These are phyloP conservation scores for Augiades crinisus DNA, from an alignment of 2,888 invertebrate genomes.

Conservation along the genomic window DNA sequence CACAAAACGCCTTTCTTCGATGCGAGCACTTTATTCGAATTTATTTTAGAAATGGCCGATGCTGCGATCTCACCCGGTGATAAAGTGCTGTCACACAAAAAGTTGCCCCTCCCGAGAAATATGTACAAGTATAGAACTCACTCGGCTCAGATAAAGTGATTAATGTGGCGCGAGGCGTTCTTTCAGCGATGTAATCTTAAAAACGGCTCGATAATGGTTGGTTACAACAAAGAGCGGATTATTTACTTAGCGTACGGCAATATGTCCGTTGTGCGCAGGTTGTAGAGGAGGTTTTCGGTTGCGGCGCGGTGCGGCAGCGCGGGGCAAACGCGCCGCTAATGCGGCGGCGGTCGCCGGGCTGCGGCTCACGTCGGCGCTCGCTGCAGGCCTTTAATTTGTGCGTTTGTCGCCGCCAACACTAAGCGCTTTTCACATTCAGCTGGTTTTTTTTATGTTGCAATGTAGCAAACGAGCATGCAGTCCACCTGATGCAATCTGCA, in stretches of 20 bases:
- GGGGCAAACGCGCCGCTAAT: constrained; percentile 28
- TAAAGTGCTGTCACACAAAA: constrained; percentile 35
- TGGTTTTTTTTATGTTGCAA: too few species aligned
- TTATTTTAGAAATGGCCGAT: background rate
- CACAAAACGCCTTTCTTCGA: background rate
- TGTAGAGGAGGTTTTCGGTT: constrained; percentile 3
- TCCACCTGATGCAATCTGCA: too few species aligned
- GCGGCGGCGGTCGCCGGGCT: constrained; percentile 27
- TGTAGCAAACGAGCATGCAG: background rate
- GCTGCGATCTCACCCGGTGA: constrained; percentile 29
- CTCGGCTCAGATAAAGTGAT: constrained; percentile 40
- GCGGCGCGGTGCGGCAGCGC: background rate
- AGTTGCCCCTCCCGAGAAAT: constrained; percentile 31
- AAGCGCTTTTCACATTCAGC: constrained; percentile 7
- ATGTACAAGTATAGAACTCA: constrained; percentile 21
- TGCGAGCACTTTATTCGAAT: too few species aligned
- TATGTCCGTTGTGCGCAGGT: background rate
- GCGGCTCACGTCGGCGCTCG: constrained; percentile 6
- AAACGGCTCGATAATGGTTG: constrained; percentile 39
- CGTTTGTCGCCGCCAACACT: constrained; percentile 15
- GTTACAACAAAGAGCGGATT: constrained; percentile 34
- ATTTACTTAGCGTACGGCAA: constrained; percentile 4
- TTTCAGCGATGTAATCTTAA: constrained; percentile 41
- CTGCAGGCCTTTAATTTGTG: constrained; percentile 26
- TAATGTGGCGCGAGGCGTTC: constrained; percentile 41